Evolutionary conservation across 2,113 vertebrate genomes (phyloP), one percentile per base, ranked within the genome.

Genomic region (Cyprinodon tularosa): DNA sequence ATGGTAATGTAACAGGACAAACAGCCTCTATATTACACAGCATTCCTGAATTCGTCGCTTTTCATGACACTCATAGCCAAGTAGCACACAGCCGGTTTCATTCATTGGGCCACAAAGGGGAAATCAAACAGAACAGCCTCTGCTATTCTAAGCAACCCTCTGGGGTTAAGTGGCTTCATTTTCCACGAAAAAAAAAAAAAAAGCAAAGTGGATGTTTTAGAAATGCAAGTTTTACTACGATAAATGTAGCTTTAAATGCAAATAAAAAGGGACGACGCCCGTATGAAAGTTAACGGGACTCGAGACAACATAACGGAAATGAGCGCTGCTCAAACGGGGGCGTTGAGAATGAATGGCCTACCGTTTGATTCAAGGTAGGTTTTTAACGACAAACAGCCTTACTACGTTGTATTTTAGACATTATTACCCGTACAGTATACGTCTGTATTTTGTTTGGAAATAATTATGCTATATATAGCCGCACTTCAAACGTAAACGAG

Each of bases 231-330:
- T 45, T 62, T 61, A n/a, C 66, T 22, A 22, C 5, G 3, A 42
- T 67, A 39, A 29, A 64, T 68, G 12, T 12, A 57, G 12, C 12
- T 81, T 72, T 38, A 15, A 17, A 44, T 68, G 53, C 45, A 72
- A 40, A 64, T 74, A 59, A 87, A 53, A 53, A 20, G n/a, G 17
- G 93, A 91, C 93, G 93, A 93, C 92, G 93, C 92, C 92, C 93
- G 88, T 61, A 12, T 68, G 14, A 81, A 89, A 89, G 83, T 90
- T 90, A 87, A 85, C 84, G 84, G 86, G 82, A 82, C 76, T 44
- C 20, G 76, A 83, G 85, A 78, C 72, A 90, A 89, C 80, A 87
- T 89, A 93, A 91, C 91, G 89, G 91, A 92, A 92, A 90, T 66
- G 72, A 82, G 74, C 70, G 76, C 40, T 68, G 63, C 75, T 50